Base-by-base conservation (phyloP, 2,888 invertebrate genomes). In the Parapristionchus giblindavisi region DNA sequence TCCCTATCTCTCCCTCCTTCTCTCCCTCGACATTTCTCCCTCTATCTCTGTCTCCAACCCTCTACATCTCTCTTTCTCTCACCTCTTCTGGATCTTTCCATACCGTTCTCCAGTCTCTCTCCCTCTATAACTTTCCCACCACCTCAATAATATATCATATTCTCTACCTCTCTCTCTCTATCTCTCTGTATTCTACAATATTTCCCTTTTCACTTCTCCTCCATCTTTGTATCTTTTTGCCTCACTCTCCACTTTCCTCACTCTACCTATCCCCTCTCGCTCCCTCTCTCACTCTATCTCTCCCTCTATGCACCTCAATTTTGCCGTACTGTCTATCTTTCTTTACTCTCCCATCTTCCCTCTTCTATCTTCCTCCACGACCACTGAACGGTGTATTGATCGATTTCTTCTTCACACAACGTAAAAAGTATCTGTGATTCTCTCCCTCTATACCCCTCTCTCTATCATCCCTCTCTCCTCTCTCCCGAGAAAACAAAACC, bases 131-230 rank as follows among this genome's bases (percentile, higher is more conserved):
- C 38, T 6, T 27, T 11, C 24, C 61, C 61, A 17, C 29, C n/a
- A 24, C 32, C 40, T 34, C 34, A n/a, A n/a, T n/a, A n/a, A n/a
- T n/a, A n/a, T n/a, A n/a, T n/a, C n/a, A n/a, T n/a, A n/a, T 17
- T 38, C 17, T 21, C 24, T 34, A 29, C n/a, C 43, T 60, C 56
- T 40, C 24, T 36, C 54, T 52, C 36, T 66, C 48, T 48, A 40
- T 52, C 36, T 71, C 38, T 21, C 43, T 34, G 34, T 29, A 60
- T 36, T 34, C n/a, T 32, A 14, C 75, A 68, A 75, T 75, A 75
- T 75, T 75, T 75, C 71, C 75, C 72, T 77, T 65, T 77, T 75
- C 70, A 70, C 74, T 74, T 74, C 75, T 77, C 70, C 74, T 63
- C 70, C 43, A 34, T 27, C 68, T 43, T 66, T 21, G 24, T 51